Evolutionary conservation across 2,888 invertebrate species (phyloP).

Genomic region (Cosmopolites sordidus): DNA sequence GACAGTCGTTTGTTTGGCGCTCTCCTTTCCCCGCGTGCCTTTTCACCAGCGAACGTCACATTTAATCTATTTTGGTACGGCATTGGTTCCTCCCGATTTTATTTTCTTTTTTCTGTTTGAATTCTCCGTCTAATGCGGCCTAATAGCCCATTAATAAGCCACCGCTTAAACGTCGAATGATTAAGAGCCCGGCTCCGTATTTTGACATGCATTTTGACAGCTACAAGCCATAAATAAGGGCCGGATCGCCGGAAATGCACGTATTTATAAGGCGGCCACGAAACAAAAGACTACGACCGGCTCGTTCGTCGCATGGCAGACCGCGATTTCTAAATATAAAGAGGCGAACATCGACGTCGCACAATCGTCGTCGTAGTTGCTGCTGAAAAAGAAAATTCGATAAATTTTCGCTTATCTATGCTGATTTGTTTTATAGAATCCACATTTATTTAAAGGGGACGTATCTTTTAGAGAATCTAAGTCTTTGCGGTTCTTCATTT

Average conservation of each 20-base stretch:
- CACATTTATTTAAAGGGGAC: no score
- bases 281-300: slow-evolving; percentile 31
- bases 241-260: slow-evolving; percentile 41
- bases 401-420: no score
- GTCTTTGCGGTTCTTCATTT: no score
- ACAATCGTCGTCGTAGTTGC: no score
- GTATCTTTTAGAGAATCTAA: no score
- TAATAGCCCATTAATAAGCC: slow-evolving; percentile 26
- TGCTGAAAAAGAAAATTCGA: no score
- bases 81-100: no score
- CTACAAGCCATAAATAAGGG: slow-evolving; percentile 40
- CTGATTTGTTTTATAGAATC: no score
- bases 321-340: slow-evolving; percentile 41
- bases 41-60: no score
- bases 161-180: slow-evolving; percentile 21
- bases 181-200: slow-evolving; percentile 25
- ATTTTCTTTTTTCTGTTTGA: neutral
- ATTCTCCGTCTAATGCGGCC: slow-evolving; percentile 13
- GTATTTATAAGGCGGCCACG: slow-evolving; percentile 34
- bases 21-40: no score
- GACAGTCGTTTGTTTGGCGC: no score
- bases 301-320: slow-evolving; percentile 31
- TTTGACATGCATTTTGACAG: slow-evolving; percentile 40
- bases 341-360: slow-evolving; percentile 28
- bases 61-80: no score